Evolutionary conservation across 92 coral and sea anemone species (phyloP).

Genomic region (Parazoanthus darwini): DNA sequence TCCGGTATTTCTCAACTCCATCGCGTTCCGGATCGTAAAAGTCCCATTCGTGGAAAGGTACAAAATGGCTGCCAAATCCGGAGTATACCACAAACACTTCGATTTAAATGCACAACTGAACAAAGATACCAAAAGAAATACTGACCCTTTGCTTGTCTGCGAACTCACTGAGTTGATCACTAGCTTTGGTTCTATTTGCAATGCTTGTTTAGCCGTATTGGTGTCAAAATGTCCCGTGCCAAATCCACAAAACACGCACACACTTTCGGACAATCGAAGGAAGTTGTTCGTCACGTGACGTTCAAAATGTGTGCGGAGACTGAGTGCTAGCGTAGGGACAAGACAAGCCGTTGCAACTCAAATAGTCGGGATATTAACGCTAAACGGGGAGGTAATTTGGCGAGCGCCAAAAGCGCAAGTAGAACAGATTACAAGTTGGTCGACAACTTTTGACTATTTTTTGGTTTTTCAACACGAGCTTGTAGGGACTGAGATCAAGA

Average conservation of each 20-base stretch:
- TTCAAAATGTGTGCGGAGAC: neutral
- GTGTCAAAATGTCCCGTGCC: neutral
- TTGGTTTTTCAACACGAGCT: no score
- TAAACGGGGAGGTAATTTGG: no score
- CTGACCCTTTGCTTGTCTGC: conserved; percentile 75
- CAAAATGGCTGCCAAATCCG: neutral
- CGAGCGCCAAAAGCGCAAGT: no score
- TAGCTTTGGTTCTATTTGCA: conserved; percentile 79
- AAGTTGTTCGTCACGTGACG: neutral
- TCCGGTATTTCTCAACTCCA: no score
- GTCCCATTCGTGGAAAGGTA: no score
- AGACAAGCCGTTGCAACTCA: no score
- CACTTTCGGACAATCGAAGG: neutral
- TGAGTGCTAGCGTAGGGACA: neutral
- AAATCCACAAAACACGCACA: conserved; percentile 6
- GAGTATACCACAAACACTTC: neutral
- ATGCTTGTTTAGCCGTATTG: conserved; percentile 37
- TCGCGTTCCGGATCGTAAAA: no score
- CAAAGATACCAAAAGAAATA: neutral
- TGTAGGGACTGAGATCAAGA: no score
- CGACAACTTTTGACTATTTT: no score
- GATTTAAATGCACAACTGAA: neutral
- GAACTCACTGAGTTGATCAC: conserved; percentile 79
- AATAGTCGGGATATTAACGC: no score
- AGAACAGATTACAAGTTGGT: no score